These are phyloP conservation scores for Hirundichthys speculiger DNA, from an alignment of 2,113 vertebrate genomes.

Conservation along the genomic window DNA sequence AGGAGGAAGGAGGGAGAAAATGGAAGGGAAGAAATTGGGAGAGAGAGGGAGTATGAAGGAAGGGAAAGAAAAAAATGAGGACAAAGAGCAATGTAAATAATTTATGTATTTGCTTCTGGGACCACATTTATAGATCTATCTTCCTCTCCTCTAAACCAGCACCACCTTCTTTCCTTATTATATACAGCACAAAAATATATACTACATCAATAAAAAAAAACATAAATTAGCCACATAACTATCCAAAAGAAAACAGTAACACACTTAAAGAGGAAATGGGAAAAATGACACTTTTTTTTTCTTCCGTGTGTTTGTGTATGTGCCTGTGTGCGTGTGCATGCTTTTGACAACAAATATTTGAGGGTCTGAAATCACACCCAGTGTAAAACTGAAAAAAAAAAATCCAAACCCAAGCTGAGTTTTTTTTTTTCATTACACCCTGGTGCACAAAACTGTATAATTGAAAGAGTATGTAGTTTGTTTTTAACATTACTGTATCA, in stretches of 20 bases:
- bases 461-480: no score
- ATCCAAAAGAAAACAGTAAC: background rate
- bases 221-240: background rate
- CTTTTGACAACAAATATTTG: no score
- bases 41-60: background rate
- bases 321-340: no score
- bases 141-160: constrained; percentile 10
- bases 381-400: no score
- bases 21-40: background rate
- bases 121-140: constrained; percentile 58
- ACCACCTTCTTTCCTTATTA: background rate
- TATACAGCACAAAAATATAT: background rate
- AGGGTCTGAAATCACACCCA: no score
- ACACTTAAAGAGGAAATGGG: no score
- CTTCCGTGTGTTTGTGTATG: no score
- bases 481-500: no score
- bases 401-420: no score
- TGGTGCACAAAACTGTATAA: no score
- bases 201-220: background rate
- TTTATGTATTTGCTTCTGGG: constrained; percentile 35
- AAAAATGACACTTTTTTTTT: no score
- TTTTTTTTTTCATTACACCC: no score
- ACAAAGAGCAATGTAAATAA: constrained; percentile 63
- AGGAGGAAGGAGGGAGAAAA: background rate
- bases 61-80: constrained; percentile 37